Conservation (phyloP, 2,888 invertebrate species). For the Arrhopalites spinosus region DNA sequence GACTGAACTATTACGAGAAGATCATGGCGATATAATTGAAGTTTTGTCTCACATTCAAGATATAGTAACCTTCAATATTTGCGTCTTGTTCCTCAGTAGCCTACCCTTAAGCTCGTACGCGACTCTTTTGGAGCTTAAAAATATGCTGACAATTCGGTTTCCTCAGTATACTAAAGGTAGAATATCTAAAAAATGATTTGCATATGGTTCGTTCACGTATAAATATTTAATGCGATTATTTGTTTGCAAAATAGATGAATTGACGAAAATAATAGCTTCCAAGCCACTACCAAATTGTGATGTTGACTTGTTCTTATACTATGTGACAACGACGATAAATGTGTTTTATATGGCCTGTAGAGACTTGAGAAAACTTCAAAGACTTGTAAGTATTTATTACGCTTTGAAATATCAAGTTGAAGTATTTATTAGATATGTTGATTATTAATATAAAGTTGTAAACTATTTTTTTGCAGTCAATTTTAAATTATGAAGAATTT, state of each 20-base stretch:
- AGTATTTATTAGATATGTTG: background rate
- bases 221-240: background rate
- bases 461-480: conserved; percentile 48
- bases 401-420: background rate
- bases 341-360: conserved; percentile 84
- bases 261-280: conserved; percentile 34
- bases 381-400: conserved; percentile 70
- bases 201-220: too few species aligned
- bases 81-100: conserved; percentile 39
- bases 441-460: too few species aligned
- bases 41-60: conserved; percentile 43
- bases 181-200: too few species aligned
- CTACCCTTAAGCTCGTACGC: conserved; percentile 33
- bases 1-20: conserved; percentile 40
- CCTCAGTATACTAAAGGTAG: conserved; percentile 46
- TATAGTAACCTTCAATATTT: conserved; percentile 37
- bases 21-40: conserved; percentile 42
- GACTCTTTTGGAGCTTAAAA: conserved; percentile 39
- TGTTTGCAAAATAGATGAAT: conserved; percentile 36
- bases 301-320: conserved; percentile 71
- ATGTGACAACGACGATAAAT: conserved; percentile 79
- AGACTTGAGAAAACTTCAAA: conserved; percentile 79
- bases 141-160: conserved; percentile 41
- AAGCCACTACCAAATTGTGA: conserved; percentile 57
- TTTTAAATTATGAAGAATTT: conserved; percentile 32